Evolutionary conservation across 2,888 invertebrate species (phyloP).

Genomic region (Drosophila kanekoi): DNA sequence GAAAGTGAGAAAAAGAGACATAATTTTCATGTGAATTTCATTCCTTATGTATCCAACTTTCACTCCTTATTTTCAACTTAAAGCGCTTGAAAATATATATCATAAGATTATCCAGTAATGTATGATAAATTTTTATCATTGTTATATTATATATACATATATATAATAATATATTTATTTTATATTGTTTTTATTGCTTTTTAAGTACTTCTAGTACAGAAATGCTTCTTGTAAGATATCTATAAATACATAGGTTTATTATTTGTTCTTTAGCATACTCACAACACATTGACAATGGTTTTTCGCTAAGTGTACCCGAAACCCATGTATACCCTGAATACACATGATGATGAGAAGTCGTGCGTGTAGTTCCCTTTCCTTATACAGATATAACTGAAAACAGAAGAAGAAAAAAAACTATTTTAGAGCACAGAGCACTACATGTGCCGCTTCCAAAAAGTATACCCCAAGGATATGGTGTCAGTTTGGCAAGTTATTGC

Average conservation of each 20-base stretch:
- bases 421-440: slow-evolving; percentile 13
- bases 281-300: too few species aligned
- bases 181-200: too few species aligned
- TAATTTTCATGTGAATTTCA: too few species aligned
- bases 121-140: not conserved
- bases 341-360: slow-evolving; percentile 49
- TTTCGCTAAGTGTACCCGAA: slow-evolving; percentile 37
- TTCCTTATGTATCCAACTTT: too few species aligned
- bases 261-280: too few species aligned
- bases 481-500: slow-evolving; percentile 77
- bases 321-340: not conserved
- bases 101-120: too few species aligned
- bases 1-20: too few species aligned
- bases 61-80: too few species aligned
- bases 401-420: slow-evolving; percentile 6
- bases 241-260: too few species aligned
- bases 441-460: slow-evolving; percentile 51
- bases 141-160: not conserved
- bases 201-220: too few species aligned
- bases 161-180: not conserved
- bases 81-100: too few species aligned
- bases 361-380: slow-evolving; percentile 38
- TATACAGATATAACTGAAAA: slow-evolving; percentile 9
- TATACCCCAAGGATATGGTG: slow-evolving; percentile 70
- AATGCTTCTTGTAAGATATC: too few species aligned